Conservation (phyloP, 2,797 vertebrate species). For the Ambastaia sidthimunki region DNA sequence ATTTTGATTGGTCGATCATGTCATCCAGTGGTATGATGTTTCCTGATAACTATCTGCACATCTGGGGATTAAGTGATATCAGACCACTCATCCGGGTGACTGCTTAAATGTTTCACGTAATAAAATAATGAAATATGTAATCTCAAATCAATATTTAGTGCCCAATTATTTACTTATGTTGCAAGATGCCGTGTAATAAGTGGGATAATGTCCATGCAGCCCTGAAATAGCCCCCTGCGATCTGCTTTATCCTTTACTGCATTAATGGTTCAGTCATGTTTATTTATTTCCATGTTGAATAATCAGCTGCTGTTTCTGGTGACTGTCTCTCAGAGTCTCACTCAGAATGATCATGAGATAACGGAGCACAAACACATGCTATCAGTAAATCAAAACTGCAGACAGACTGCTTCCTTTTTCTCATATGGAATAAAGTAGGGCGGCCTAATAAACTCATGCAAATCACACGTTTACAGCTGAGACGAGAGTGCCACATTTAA, state of each 20-base stretch:
- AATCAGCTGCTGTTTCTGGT: not conserved
- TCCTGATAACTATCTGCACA: not conserved
- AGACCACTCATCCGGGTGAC: not conserved
- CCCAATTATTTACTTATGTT: not conserved
- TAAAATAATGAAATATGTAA: conserved; percentile 5
- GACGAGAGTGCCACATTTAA: conserved; percentile 45
- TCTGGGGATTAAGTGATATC: not conserved
- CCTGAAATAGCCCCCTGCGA: not conserved
- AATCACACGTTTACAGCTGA: conserved; percentile 53
- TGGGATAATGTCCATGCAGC: not conserved
- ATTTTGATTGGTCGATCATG: not conserved
- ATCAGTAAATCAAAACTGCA: too few relatives aligned
- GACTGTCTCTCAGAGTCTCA: too few relatives aligned
- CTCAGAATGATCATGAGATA: too few relatives aligned
- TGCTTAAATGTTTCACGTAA: not conserved
- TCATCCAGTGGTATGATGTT: not conserved
- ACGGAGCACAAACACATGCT: too few relatives aligned
- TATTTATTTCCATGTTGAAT: not conserved
- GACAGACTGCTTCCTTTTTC: conserved; percentile 24
- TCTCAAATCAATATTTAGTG: conserved; percentile 3
- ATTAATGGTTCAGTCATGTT: not conserved
- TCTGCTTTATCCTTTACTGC: not conserved
- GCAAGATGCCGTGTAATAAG: not conserved
- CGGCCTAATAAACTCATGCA: conserved; percentile 47
- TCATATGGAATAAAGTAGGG: conserved; percentile 50